A percentile compares a stretch with the other conserved stretches of the same genome.
Conservation (phyloP, 2,797 vertebrate species). For the Pempheris klunzingeri region DNA sequence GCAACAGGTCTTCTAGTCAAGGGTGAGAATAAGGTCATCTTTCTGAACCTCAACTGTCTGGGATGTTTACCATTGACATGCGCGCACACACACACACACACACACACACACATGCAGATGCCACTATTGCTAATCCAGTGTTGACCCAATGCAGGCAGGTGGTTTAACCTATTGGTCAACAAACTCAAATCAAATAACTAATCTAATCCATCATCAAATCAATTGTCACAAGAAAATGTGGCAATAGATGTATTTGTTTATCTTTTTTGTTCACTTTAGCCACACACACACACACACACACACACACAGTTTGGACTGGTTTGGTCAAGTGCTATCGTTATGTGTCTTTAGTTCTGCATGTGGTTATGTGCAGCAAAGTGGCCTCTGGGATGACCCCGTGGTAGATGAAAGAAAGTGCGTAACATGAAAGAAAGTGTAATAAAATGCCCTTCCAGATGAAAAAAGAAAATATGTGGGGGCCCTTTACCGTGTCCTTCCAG, state of each 20-base stretch:
- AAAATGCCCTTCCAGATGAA: too few species aligned
- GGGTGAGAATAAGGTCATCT: background rate
- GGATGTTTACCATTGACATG: background rate
- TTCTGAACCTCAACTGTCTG: background rate
- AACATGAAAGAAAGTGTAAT: too few species aligned
- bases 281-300: slow-evolving; percentile 1
- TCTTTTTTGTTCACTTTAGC: slow-evolving; percentile 22
- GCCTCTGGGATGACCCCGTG: too few species aligned
- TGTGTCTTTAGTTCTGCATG: slow-evolving; percentile 7
- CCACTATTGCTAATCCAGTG: slow-evolving; percentile 2
- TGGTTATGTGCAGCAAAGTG: background rate
- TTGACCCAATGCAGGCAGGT: slow-evolving; percentile 20
- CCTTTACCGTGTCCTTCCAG: too few species aligned
- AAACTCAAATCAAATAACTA: slow-evolving; percentile 10
- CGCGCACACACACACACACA: background rate
- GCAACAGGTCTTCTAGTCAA: background rate
- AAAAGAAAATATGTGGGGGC: too few species aligned
- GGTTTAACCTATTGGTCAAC: slow-evolving; percentile 16
- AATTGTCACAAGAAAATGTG: too few species aligned
- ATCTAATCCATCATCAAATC: background rate
- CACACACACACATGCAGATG: slow-evolving; percentile 1
- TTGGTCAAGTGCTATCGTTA: background rate
- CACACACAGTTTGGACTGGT: background rate
- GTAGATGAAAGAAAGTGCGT: too few species aligned
- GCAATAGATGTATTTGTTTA: too few species aligned